Evolutionary conservation across 1,140 invertebrate genomes (phyloP).

Genomic region (Drosophila mayri): DNA sequence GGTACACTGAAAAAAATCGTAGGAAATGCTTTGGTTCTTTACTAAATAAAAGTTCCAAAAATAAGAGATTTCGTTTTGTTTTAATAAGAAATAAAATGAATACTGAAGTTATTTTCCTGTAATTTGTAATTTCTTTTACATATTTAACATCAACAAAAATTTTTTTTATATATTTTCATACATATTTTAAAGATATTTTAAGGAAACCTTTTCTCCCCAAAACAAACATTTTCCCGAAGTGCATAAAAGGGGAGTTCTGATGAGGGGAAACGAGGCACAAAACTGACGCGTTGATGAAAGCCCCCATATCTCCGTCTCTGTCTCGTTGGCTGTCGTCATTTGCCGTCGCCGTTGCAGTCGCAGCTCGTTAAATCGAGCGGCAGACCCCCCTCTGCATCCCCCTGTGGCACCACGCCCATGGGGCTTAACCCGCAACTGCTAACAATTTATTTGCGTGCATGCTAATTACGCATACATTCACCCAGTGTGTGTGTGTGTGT

Average conservation of each 20-base stretch:
- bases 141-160: too few species aligned
- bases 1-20: background rate
- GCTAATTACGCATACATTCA: conserved; percentile 73
- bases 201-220: too few species aligned
- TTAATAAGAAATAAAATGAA: too few species aligned
- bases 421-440: conserved; percentile 43
- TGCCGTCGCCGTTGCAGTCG: conserved; percentile 53
- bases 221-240: background rate
- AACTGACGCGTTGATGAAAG: conserved; percentile 59
- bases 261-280: background rate
- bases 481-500: conserved; percentile 13
- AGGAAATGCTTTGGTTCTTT: background rate
- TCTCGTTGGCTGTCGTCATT: conserved; percentile 6
- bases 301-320: conserved; percentile 45
- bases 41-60: background rate
- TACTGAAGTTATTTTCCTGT: too few species aligned
- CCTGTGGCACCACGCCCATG: conserved; percentile 3
- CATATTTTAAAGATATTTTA: too few species aligned
- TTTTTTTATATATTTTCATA: too few species aligned
- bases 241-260: background rate
- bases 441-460: conserved; percentile 71
- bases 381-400: conserved; percentile 30
- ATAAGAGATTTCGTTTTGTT: background rate
- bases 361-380: conserved; percentile 77
- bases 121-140: too few species aligned